phyloP scores from a whole-genome alignment of 2,113 vertebrate species.

The Embiotoca jacksoni region DNA sequence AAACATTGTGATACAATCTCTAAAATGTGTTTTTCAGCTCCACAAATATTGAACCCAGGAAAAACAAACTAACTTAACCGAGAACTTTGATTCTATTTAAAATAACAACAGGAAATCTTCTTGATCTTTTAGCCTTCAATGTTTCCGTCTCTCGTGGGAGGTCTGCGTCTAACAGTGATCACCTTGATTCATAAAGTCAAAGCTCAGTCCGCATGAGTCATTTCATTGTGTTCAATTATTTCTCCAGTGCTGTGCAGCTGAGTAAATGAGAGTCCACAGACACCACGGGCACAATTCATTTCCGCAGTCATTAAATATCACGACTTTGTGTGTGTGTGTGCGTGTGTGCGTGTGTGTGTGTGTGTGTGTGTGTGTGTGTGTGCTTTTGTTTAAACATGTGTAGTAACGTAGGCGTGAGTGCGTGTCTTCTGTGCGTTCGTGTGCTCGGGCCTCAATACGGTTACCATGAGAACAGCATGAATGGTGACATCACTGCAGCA shows the following conservation, averaged over 20 bases:
- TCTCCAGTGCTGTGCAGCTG: slow-evolving; percentile 21
- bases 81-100: not conserved
- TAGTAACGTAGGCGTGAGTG: not conserved
- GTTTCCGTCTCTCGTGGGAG: not conserved
- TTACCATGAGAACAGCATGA: slow-evolving; percentile 79
- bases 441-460: slow-evolving; percentile 37
- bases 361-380: not conserved
- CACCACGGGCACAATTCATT: slow-evolving; percentile 23
- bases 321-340: not conserved
- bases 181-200: not conserved
- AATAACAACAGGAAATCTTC: not conserved
- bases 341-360: not conserved
- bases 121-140: not conserved
- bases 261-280: slow-evolving; percentile 26
- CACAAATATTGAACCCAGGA: not conserved
- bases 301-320: slow-evolving; percentile 34
- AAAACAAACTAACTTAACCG: not conserved
- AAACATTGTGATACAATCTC: too few relatives aligned
- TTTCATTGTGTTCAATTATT: slow-evolving; percentile 26
- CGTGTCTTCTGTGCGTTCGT: slow-evolving; percentile 1
- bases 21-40: not conserved
- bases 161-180: not conserved
- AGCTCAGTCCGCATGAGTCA: slow-evolving; percentile 28
- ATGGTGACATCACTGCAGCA: slow-evolving; percentile 79
- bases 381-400: not conserved